These are phyloP conservation scores for Anoplolepis gracilipes DNA, from an alignment of 1,140 invertebrate species.

Conservation along the genomic window DNA sequence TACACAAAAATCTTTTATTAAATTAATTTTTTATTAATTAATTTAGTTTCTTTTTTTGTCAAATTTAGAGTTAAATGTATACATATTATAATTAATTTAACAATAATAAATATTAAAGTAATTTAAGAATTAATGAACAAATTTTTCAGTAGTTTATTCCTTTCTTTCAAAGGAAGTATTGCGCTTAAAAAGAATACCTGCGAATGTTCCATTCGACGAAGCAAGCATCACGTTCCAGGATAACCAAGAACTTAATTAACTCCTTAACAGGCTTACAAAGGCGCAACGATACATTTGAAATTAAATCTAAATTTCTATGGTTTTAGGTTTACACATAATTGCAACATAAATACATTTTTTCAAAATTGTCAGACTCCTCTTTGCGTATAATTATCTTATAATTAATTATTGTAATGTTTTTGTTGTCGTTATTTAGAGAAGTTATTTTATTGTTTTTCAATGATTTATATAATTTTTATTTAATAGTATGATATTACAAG, in stretches of 20 bases:
- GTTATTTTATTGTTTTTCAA: background rate
- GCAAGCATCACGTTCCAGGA: conserved; percentile 37
- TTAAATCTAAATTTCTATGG: background rate
- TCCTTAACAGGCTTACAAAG: conserved; percentile 31
- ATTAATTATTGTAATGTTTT: background rate
- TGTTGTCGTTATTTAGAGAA: background rate
- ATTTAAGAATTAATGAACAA: conserved; percentile 23
- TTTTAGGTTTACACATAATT: conserved; percentile 28
- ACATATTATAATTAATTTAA: background rate
- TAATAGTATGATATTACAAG: background rate
- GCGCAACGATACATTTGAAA: conserved; percentile 40
- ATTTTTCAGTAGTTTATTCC: conserved; percentile 16
- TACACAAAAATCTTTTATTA: background rate
- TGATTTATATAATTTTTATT: background rate
- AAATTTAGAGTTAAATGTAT: background rate
- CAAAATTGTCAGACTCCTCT: background rate
- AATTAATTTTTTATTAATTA: background rate
- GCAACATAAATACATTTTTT: background rate
- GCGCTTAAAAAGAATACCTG: conserved; percentile 13
- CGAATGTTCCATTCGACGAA: conserved; percentile 37
- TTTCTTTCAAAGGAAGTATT: conserved; percentile 10
- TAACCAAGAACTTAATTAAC: conserved; percentile 46
- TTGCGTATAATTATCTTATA: background rate
- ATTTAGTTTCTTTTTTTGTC: background rate
- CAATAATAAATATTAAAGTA: conserved; percentile 5